Evolutionary conservation across 2,113 vertebrate species (phyloP).

Genomic region (Forbesichthys agassizii): DNA sequence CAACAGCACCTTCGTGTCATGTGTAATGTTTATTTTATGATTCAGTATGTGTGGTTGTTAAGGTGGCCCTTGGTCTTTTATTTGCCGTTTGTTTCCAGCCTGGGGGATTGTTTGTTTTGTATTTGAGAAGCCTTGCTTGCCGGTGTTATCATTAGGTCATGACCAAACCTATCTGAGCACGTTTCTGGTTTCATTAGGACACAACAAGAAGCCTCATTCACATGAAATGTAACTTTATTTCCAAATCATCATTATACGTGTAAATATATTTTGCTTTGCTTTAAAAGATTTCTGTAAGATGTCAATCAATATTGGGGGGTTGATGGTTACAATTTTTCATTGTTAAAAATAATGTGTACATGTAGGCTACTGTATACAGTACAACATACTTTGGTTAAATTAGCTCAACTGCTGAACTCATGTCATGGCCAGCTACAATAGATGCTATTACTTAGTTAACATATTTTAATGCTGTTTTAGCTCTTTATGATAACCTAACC

Average conservation of each 20-base stretch:
- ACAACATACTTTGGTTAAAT: no score
- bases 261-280: conserved; percentile 34
- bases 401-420: no score
- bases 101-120: no score
- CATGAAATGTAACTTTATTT: conserved; percentile 67
- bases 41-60: background rate
- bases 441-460: no score
- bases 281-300: conserved; percentile 11
- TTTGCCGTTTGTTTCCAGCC: no score
- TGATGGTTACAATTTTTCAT: background rate
- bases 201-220: conserved; percentile 35
- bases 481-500: no score
- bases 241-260: conserved; percentile 46
- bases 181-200: background rate
- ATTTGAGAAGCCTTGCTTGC: background rate
- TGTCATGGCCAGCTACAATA: no score
- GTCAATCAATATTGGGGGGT: background rate
- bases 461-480: no score
- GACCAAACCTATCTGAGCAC: background rate
- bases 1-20: background rate
- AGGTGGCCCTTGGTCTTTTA: background rate
- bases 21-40: background rate
- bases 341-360: no score
- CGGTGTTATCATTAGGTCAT: background rate
- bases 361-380: no score